phyloP scores from a whole-genome alignment of 2,797 vertebrate species.

The Urosaurus nigricauda region DNA sequence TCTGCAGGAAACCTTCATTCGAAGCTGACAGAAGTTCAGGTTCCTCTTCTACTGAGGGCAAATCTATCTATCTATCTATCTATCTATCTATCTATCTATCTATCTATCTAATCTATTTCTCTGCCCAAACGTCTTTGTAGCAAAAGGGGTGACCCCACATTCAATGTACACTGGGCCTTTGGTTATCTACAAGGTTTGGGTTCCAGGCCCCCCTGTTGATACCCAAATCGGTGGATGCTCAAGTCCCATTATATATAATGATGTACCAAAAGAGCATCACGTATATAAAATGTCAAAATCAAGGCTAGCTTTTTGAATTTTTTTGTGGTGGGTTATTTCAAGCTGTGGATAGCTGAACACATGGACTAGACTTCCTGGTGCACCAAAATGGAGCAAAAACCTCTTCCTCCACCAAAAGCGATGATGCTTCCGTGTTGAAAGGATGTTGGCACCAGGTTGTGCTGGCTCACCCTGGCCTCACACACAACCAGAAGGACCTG shows the following conservation, averaged over 20 bases:
- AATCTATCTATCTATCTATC: background rate
- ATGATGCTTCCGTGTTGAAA: background rate
- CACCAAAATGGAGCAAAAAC: too few species aligned
- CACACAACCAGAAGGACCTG: rapidly evolving
- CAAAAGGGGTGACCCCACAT: background rate
- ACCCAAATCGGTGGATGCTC: too few species aligned
- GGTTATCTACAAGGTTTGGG: too few species aligned
- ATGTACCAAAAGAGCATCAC: too few species aligned
- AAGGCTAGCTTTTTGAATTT: too few species aligned
- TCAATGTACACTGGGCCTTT: background rate
- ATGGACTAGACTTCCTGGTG: background rate
- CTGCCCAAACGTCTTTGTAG: background rate
- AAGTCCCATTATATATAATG: too few species aligned
- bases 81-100: background rate
- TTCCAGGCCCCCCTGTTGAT: too few species aligned
- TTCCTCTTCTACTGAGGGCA: background rate
- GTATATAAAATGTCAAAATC: too few species aligned
- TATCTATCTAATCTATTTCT: background rate
- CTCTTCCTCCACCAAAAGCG: background rate
- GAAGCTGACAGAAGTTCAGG: background rate
- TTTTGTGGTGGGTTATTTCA: too few species aligned
- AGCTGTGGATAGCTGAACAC: too few species aligned
- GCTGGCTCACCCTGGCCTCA: rapidly evolving
- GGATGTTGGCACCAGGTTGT: rapidly evolving
- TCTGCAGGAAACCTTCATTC: background rate